Conservation (phyloP, 2,888 invertebrate genomes). For the Lydus trimaculatus region DNA sequence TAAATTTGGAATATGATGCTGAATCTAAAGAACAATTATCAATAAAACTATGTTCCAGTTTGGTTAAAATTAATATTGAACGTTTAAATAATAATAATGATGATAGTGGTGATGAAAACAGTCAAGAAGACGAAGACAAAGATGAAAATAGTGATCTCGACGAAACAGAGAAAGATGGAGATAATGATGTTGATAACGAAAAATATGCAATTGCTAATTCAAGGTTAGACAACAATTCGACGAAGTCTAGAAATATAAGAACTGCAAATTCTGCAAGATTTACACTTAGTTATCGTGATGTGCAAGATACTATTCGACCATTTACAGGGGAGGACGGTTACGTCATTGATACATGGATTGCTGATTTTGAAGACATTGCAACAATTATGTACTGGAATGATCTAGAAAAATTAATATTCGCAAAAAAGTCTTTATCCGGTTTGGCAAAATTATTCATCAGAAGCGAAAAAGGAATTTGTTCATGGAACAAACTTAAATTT, state of each 20-base stretch:
- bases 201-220: not conserved
- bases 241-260: too few relatives aligned
- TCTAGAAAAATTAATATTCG: conserved; percentile 43
- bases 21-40: not conserved
- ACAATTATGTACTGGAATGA: conserved; percentile 41
- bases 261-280: not conserved
- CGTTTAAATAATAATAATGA: not conserved
- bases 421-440: conserved; percentile 35
- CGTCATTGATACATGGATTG: not conserved
- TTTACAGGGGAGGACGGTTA: not conserved
- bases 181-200: not conserved
- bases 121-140: not conserved
- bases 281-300: not conserved
- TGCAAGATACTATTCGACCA: not conserved
- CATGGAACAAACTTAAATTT: conserved; percentile 34
- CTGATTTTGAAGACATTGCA: not conserved
- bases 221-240: not conserved
- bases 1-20: not conserved
- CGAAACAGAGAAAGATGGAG: too few relatives aligned
- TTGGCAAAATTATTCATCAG: not conserved
- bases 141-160: too few relatives aligned
- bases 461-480: not conserved
- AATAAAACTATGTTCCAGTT: not conserved
- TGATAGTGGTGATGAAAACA: not conserved
- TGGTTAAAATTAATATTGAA: not conserved